Evolutionary conservation across 2,888 invertebrate genomes (phyloP).

Genomic region (Resseliella maxima): DNA sequence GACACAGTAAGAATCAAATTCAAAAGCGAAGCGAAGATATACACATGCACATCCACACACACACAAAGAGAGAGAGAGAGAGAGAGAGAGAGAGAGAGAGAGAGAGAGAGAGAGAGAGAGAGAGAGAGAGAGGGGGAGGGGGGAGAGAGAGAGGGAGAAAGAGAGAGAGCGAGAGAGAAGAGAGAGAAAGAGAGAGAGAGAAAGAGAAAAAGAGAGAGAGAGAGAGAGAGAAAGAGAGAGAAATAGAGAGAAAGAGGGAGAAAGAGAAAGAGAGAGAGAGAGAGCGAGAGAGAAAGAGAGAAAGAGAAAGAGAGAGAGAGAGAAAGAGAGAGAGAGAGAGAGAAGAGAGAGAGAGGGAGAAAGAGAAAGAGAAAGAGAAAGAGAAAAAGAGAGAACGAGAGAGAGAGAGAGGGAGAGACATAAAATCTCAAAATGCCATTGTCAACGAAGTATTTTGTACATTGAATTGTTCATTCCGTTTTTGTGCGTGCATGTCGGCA

Average conservation of each 20-base stretch:
- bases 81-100: too few relatives aligned
- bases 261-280: background rate
- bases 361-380: too few relatives aligned
- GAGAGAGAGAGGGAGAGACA: background rate
- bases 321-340: too few relatives aligned
- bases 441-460: background rate
- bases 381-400: too few relatives aligned
- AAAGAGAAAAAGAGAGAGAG: background rate
- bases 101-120: background rate
- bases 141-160: background rate
- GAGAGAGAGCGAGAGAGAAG: background rate
- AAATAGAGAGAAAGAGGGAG: background rate
- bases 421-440: constrained; percentile 16
- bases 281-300: too few relatives aligned
- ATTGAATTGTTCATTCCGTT: background rate
- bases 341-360: background rate
- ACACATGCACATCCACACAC: too few relatives aligned
- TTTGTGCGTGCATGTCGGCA: background rate
- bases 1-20: background rate
- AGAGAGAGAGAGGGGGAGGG: too few relatives aligned
- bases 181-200: too few relatives aligned
- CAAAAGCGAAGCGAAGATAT: background rate
- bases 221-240: too few relatives aligned
- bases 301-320: background rate
- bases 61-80: too few relatives aligned